Evolutionary conservation across 2,113 vertebrate genomes (phyloP).

Genomic region (Tachysurus fulvidraco): DNA sequence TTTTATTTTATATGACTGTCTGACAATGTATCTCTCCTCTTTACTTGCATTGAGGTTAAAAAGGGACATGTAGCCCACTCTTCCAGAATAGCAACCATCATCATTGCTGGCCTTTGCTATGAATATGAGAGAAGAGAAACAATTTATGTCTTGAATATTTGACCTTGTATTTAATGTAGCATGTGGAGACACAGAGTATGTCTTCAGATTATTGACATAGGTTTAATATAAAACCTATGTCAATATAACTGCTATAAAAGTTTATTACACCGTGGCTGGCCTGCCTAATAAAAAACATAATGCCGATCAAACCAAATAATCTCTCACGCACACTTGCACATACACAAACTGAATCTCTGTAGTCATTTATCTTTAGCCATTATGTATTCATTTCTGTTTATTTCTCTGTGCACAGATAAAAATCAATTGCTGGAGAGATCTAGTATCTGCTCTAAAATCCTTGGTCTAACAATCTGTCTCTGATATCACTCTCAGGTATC

Average conservation of each 20-base stretch:
- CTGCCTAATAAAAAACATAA: conserved; percentile 51
- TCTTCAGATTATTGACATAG: conserved; percentile 52
- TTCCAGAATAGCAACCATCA: background rate
- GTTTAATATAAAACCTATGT: conserved; percentile 66
- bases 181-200: conserved; percentile 46
- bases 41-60: background rate
- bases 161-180: conserved; percentile 70
- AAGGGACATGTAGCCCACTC: background rate
- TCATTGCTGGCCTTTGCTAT: background rate
- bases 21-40: background rate
- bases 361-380: too few species aligned
- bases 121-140: background rate
- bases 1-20: background rate
- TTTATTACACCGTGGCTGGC: conserved; percentile 53
- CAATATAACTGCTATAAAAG: conserved; percentile 55
- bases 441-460: background rate
- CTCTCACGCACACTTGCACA: background rate
- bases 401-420: background rate
- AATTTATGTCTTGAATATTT: conserved; percentile 12
- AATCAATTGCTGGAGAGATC: background rate
- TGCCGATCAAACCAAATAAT: conserved; percentile 42
- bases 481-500: background rate
- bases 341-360: background rate
- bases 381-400: background rate
- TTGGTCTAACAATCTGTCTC: background rate